Evolutionary conservation across 1,140 invertebrate species (phyloP), one percentile per base, ranked within the genome.

Genomic region (Hylyphantes graminicola): DNA sequence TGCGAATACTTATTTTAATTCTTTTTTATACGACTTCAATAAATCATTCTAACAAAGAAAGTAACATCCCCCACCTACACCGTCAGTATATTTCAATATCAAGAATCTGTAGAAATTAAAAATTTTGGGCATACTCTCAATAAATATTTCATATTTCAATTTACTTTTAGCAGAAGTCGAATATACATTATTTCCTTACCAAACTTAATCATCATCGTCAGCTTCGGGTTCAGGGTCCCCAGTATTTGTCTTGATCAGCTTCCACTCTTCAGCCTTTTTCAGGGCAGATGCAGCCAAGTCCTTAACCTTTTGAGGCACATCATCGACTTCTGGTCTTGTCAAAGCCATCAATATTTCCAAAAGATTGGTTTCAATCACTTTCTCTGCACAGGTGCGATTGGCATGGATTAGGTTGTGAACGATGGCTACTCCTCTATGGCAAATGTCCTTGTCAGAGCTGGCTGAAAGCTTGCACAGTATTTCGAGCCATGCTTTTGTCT

Each of bases 341-440:
- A 98, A 88, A 0, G 96, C 96, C 93, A 97, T 96, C 55, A 98
- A 90, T 85, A 98, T 93, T 90, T 98, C 95, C 92, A 97, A 93
- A 78, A 97, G 90, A 88, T 97, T 93, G 6, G 95, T 96, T 77
- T 94, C 93, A 70, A 98, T 93, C 35, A 99, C 88, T 88, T 93
- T 94, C 81, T 93, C 92, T 13, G 96, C 95, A 17, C 94, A 91
- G 80, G 96, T 94, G 88, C 94, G 93, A 53, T 92, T 92, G 67
- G 92, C 91, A 68, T 90, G 91, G 35, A 98, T 93, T 89, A 98
- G 93, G 90, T 97, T 97, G 13, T 91, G 89, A 7, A 97, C 90
- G 57, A 97, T 93, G 72, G 93, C 93, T 15, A 94, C 92, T 57
- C 96, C 97, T 85, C 97, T 92, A 87, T 96, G 95, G 88, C 97